Evolutionary conservation across 2,888 invertebrate species (phyloP).

Genomic region (Nymphalis polychloros): DNA sequence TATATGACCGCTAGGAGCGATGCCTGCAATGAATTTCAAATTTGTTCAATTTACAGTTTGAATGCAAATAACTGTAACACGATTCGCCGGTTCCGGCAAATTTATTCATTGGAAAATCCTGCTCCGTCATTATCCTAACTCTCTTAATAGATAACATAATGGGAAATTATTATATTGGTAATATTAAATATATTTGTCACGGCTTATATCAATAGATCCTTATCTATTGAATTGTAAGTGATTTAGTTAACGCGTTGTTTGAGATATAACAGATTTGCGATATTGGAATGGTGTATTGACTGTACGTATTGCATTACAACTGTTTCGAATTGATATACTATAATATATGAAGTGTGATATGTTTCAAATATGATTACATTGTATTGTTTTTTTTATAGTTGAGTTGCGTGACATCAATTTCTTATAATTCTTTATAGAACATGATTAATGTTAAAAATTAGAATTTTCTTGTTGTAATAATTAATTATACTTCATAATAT

Average conservation of each 20-base stretch:
- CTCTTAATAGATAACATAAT: constrained; percentile 28
- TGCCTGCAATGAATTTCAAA: constrained; percentile 64
- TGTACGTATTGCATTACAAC: constrained; percentile 3
- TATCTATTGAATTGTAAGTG: constrained; percentile 25
- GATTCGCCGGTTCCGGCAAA: constrained; percentile 47
- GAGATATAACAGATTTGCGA: constrained; percentile 25
- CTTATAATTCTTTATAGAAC: neutral
- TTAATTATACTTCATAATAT: no score
- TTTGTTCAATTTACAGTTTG: constrained; percentile 60
- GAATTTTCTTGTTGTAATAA: no score
- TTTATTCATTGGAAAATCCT: constrained; percentile 68
- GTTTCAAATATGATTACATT: neutral
- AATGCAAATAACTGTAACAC: constrained; percentile 55
- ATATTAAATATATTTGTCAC: constrained; percentile 22
- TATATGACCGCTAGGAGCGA: constrained; percentile 10
- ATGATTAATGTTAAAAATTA: no score
- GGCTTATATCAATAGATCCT: constrained; percentile 10
- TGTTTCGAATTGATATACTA: neutral
- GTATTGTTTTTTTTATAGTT: neutral
- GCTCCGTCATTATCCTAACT: constrained; percentile 42
- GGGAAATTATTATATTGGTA: constrained; percentile 23
- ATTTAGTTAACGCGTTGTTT: constrained; percentile 18
- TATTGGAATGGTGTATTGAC: constrained; percentile 20
- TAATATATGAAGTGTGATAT: neutral
- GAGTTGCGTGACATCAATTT: neutral